phyloP scores from a whole-genome alignment of 2,113 vertebrate genomes.

The Pachycephala philippinensis region DNA sequence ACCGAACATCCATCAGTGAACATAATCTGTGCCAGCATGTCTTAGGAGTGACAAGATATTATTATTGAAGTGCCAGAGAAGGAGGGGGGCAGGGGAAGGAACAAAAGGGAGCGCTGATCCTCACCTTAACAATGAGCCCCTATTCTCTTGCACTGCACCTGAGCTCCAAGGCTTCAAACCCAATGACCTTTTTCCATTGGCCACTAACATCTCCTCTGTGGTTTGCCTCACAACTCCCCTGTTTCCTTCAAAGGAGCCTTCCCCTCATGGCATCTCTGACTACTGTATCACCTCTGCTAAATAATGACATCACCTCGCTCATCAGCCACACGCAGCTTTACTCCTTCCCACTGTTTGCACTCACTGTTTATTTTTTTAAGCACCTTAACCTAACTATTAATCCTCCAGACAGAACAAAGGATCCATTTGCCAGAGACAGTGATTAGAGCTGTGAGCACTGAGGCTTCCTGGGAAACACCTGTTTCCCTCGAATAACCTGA shows the following conservation, averaged over 20 bases:
- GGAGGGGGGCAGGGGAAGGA: slow-evolving; percentile 1
- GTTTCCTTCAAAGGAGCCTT: slow-evolving; percentile 31
- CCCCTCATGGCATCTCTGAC: slow-evolving; percentile 21
- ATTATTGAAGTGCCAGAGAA: slow-evolving; percentile 67
- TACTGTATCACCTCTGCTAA: slow-evolving; percentile 42
- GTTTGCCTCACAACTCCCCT: slow-evolving; percentile 31
- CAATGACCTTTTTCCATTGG: slow-evolving; percentile 47
- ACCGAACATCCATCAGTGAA: slow-evolving; percentile 66
- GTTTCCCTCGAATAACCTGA: slow-evolving; percentile 45
- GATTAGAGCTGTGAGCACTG: slow-evolving; percentile 48
- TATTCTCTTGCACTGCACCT: slow-evolving; percentile 74
- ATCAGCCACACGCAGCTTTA: slow-evolving; percentile 18
- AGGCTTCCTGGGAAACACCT: slow-evolving; percentile 59
- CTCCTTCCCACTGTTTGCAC: slow-evolving; percentile 19
- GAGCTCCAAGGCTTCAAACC: slow-evolving; percentile 59
- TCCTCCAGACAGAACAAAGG: slow-evolving; percentile 60
- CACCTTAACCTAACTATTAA: slow-evolving; percentile 15
- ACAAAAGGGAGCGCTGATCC: slow-evolving; percentile 68
- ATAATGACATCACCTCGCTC: slow-evolving; percentile 50
- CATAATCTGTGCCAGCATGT: slow-evolving; percentile 56
- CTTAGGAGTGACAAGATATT: slow-evolving; percentile 75
- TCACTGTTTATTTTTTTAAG: slow-evolving; percentile 53
- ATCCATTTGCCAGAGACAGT: slow-evolving; percentile 59
- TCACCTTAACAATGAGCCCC: slow-evolving; percentile 70
- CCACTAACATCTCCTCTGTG: slow-evolving; percentile 39